A percentile compares a stretch with the other conserved stretches of the same genome.
Evolutionary conservation across 2,113 vertebrate genomes (phyloP).

Genomic region (Larimichthys polyactis): DNA sequence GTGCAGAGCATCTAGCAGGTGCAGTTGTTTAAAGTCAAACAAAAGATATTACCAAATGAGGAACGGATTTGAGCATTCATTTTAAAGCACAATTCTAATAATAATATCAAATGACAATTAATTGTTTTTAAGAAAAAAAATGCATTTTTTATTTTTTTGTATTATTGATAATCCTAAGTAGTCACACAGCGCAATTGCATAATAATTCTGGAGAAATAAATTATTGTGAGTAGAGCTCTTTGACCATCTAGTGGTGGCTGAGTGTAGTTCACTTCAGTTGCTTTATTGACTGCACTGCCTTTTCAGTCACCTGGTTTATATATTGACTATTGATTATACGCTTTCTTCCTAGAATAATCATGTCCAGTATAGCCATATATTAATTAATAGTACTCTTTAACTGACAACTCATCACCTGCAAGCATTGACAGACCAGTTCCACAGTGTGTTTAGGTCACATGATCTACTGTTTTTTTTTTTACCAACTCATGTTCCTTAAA

Average conservation of each 20-base stretch:
- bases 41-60: slow-evolving; percentile 11
- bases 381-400: neutral
- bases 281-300: neutral
- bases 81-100: neutral
- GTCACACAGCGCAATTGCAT: too few relatives aligned
- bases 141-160: too few relatives aligned
- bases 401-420: neutral
- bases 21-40: slow-evolving; percentile 10
- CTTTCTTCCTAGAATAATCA: neutral
- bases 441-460: neutral
- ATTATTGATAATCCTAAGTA: too few relatives aligned
- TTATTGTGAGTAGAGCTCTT: neutral
- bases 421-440: neutral
- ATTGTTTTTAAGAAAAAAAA: too few relatives aligned
- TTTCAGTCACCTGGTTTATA: neutral
- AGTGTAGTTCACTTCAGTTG: neutral
- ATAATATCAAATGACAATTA: neutral
- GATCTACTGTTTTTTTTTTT: neutral
- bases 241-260: slow-evolving; percentile 20
- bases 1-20: neutral
- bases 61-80: neutral
- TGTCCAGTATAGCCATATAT: neutral
- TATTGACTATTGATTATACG: neutral
- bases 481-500: neutral
- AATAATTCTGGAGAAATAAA: neutral